Evolutionary conservation across 1,140 invertebrate genomes (phyloP).

Genomic region (Chionoecetes opilio): DNA sequence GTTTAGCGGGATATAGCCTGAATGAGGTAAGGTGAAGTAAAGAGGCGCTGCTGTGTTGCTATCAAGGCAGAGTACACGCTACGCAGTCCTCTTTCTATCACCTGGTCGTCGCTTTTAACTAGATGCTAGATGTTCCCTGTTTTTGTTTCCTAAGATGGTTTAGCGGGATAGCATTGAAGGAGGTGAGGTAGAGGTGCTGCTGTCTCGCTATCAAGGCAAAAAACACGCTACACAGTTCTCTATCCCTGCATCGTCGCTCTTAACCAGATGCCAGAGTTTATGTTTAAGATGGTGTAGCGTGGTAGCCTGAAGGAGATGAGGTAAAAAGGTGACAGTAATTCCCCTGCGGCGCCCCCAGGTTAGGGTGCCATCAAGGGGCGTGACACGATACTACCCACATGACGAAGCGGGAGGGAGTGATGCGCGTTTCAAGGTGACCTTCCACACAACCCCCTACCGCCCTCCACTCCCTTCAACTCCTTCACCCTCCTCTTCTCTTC

Average conservation of each 20-base stretch:
- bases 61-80: background rate
- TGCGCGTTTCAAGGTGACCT: constrained; percentile 59
- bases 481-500: constrained; percentile 1
- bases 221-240: background rate
- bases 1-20: too few species aligned
- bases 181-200: background rate
- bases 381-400: background rate
- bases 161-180: too few species aligned
- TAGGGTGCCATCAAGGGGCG: background rate
- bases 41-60: background rate
- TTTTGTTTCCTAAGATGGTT: too few species aligned
- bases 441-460: background rate
- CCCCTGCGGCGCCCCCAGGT: background rate
- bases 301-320: background rate
- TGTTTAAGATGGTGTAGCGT: background rate
- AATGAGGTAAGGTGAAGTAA: too few species aligned
- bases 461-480: constrained; percentile 29
- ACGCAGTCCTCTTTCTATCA: background rate
- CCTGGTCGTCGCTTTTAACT: background rate
- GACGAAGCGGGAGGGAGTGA: constrained; percentile 45
- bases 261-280: background rate
- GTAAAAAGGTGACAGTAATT: background rate
- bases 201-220: background rate
- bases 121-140: background rate
- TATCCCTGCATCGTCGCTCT: background rate